These are phyloP conservation scores for Acronicta leporina DNA, from an alignment of 2,888 invertebrate species.

Conservation along the genomic window DNA sequence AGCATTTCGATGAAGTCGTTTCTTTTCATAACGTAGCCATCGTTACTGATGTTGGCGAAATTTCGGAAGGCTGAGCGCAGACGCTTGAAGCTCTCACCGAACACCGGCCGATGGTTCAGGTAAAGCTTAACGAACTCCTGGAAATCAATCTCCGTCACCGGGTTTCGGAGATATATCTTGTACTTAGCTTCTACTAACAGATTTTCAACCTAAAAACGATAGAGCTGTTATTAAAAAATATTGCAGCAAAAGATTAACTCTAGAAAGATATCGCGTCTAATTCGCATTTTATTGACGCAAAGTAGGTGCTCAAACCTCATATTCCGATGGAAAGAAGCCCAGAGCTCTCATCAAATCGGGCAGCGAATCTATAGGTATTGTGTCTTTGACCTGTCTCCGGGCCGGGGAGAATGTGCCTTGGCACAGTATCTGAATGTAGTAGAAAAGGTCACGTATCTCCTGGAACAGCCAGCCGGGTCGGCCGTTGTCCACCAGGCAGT, in stretches of 20 bases:
- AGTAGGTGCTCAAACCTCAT: slow-evolving; percentile 90
- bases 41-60: slow-evolving; percentile 67
- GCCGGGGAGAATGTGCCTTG: slow-evolving; percentile 92
- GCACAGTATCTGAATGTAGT: slow-evolving; percentile 93
- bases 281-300: too few species aligned
- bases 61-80: slow-evolving; percentile 84
- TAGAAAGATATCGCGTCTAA: too few species aligned
- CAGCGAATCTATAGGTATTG: slow-evolving; percentile 90
- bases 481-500: slow-evolving; percentile 92
- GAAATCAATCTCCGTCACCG: slow-evolving; percentile 89
- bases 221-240: neutral
- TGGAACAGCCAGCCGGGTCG: slow-evolving; percentile 91
- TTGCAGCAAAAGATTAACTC: too few species aligned
- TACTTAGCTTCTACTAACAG: slow-evolving; percentile 89
- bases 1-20: slow-evolving; percentile 82
- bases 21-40: slow-evolving; percentile 66
- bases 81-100: slow-evolving; percentile 82
- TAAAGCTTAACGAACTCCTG: slow-evolving; percentile 91
- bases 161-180: slow-evolving; percentile 83
- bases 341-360: slow-evolving; percentile 93
- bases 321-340: slow-evolving; percentile 93
- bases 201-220: slow-evolving; percentile 87
- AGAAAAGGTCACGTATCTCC: slow-evolving; percentile 93
- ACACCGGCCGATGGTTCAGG: slow-evolving; percentile 91
- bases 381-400: slow-evolving; percentile 89